phyloP scores from a whole-genome alignment of 2,888 invertebrate genomes.

The Tetanocera ferruginea region DNA sequence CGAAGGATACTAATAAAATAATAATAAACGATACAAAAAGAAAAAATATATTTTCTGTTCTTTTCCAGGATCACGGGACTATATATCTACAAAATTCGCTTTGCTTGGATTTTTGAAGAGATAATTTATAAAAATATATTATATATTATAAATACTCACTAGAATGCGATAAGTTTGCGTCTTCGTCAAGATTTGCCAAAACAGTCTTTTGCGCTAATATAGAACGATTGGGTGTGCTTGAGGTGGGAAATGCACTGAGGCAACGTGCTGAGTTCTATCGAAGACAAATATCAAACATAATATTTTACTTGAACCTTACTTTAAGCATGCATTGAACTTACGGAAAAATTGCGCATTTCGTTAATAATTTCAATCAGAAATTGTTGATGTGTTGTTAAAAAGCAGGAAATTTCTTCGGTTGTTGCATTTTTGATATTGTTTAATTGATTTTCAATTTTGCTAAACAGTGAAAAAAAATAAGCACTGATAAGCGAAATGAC shows the following conservation, averaged over 20 bases:
- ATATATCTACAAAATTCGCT: not conserved
- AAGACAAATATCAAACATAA: constrained; percentile 4
- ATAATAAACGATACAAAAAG: too few species aligned
- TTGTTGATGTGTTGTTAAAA: constrained; percentile 63
- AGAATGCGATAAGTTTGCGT: constrained; percentile 57
- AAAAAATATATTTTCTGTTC: too few species aligned
- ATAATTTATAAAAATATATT: not conserved
- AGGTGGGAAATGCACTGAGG: constrained; percentile 52
- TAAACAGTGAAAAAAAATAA: constrained; percentile 38
- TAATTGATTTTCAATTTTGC: constrained; percentile 63
- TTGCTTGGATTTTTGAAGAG: not conserved
- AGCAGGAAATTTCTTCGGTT: constrained; percentile 59
- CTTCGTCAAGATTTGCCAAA: constrained; percentile 40
- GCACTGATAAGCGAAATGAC: not conserved
- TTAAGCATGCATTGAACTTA: constrained; percentile 46
- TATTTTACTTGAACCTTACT: not conserved
- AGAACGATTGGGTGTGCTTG: constrained; percentile 66
- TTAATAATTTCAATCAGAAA: constrained; percentile 64
- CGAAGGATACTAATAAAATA: too few species aligned
- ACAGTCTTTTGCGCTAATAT: constrained; percentile 33
- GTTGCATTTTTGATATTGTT: constrained; percentile 57
- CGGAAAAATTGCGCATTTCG: constrained; percentile 66
- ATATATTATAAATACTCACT: constrained; percentile 51
- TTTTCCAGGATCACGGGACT: too few species aligned
- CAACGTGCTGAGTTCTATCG: constrained; percentile 46